These are phyloP conservation scores for Barnardius zonarius DNA, from an alignment of 2,113 vertebrate genomes.

Conservation along the genomic window DNA sequence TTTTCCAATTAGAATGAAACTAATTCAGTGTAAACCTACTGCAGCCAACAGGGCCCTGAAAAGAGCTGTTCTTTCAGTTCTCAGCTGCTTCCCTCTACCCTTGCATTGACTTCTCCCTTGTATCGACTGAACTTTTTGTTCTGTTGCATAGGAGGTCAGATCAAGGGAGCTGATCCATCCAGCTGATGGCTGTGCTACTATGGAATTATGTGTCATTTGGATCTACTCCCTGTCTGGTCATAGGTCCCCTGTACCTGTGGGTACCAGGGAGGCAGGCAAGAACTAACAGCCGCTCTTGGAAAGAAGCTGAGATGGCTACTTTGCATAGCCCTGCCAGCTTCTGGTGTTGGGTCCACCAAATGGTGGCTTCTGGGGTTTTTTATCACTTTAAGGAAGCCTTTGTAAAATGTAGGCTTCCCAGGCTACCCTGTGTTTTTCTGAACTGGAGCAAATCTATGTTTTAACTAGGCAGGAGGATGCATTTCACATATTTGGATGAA, in stretches of 20 bases:
- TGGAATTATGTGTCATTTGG: not conserved
- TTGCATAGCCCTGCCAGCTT: not conserved
- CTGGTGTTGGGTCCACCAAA: not conserved
- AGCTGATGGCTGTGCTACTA: not conserved
- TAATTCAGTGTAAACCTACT: not conserved
- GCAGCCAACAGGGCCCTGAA: not conserved
- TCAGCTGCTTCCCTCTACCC: not conserved
- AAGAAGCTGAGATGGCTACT: fast-evolving
- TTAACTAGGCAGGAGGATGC: not conserved
- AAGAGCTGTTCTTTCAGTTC: not conserved
- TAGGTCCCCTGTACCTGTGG: not conserved
- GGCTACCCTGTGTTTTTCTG: not conserved
- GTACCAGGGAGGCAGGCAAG: not conserved
- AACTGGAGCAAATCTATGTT: not conserved
- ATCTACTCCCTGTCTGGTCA: not conserved
- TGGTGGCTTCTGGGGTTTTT: not conserved
- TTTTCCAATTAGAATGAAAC: not conserved
- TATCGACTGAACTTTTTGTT: not conserved
- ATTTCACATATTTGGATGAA: not conserved
- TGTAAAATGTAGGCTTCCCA: not conserved
- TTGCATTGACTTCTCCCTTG: not conserved
- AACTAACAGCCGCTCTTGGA: not conserved
- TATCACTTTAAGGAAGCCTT: not conserved
- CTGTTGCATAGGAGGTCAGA: not conserved
- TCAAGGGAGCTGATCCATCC: not conserved